Conservation (phyloP, 2,797 vertebrate genomes). For the Odontamblyopus rebecca region DNA sequence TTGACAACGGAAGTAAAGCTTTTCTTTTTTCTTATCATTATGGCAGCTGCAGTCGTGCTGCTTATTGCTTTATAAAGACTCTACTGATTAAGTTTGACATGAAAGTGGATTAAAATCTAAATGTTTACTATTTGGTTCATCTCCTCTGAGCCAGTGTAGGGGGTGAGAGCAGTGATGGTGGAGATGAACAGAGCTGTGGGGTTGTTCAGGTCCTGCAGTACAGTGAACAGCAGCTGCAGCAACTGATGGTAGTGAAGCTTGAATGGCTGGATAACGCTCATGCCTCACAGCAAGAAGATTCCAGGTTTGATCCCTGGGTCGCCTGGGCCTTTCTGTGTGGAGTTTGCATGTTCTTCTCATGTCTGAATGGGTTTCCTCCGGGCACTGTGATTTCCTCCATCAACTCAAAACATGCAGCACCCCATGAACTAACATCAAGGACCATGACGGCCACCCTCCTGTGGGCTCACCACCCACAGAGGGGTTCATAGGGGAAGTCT, state of each 20-base stretch:
- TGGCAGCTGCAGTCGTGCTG: conserved; percentile 1
- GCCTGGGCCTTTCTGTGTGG: no score
- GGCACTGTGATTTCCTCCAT: no score
- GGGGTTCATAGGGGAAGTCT: no score
- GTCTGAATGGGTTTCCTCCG: no score
- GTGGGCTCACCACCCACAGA: no score
- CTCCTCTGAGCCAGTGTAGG: conserved; percentile 79
- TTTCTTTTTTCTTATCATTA: conserved; percentile 2
- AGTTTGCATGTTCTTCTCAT: no score
- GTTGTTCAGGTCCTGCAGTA: conserved; percentile 79
- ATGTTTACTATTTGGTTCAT: conserved; percentile 44
- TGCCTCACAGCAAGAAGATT: no score
- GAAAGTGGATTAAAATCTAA: conserved; percentile 43
- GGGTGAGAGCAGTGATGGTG: conserved; percentile 78
- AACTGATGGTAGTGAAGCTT: conserved; percentile 82
- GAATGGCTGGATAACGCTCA: conserved; percentile 67
- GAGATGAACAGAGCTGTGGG: conserved; percentile 82
- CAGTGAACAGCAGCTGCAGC: conserved; percentile 78
- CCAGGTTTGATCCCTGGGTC: no score
- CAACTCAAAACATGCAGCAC: no score
- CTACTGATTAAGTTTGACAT: conserved; percentile 46
- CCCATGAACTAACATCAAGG: no score
- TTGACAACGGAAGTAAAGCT: neutral
- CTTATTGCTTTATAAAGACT: conserved; percentile 11
- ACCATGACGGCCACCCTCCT: no score